Base-by-base conservation (phyloP, 1,140 invertebrate species). In the Cherax destructor region DNA sequence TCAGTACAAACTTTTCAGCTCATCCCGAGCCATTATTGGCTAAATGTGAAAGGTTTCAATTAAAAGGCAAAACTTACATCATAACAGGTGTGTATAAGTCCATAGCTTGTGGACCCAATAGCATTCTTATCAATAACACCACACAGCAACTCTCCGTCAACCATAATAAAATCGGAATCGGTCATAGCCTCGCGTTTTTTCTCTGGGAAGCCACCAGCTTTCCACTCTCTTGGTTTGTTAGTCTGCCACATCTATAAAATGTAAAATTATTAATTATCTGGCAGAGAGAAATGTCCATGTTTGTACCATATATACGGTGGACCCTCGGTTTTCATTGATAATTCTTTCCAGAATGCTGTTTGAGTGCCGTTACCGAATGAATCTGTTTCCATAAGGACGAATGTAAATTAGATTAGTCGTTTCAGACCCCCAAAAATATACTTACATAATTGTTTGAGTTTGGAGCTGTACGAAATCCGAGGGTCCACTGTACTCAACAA, bases 111-210 rank as follows among this genome's bases (percentile, higher is more conserved):
- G 0, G 99, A 97, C 30, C 99, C 99, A 95, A 98, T 99, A 94
- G 99, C 99, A 56, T 96, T 97, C 95, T 99, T 99, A 95, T 99
- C 99, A 65, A 99, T 95, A n/a, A 99, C 97, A 6, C 99, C 99
- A 93, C 95, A 96, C 1, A 99, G 94, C 11, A 99, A 95, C 95
- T 99, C 97, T 10, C 99, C 99, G 84, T 97, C 95, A 81, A 97
- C 95, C 92, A 99, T 97, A 18, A 99, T 95, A 52, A 99, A 98
- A 95, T 99, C 96, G 86, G 97, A 97, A 95, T 99, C 99, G 77
- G 96, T 96, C 97, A 99, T 98, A 0, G 86, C 79, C 21, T 91
- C 88, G 11, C 86, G 76, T 21, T 72, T 74, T 18, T 50, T 80
- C 61, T 90, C 87, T 21, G 95, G 95, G 11, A 94, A 95, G 4